Conservation (phyloP, 1,140 invertebrate genomes). For the Diachasma alloeum region DNA sequence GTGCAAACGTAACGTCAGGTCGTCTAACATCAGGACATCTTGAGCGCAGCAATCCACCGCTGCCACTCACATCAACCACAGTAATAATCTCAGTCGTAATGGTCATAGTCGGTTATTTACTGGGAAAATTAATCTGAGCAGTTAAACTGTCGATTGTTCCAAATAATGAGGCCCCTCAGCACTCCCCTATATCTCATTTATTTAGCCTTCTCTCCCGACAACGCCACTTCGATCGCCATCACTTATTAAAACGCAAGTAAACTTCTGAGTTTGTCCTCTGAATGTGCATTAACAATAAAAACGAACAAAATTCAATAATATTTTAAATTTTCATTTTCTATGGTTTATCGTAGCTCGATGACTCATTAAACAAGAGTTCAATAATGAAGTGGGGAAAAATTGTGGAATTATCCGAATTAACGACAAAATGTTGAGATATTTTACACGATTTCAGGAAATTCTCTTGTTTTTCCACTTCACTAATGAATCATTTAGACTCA, state of each 20-base stretch:
- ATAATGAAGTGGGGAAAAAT: too few species aligned
- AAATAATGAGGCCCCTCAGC: conserved; percentile 33
- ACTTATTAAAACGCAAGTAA: conserved; percentile 17
- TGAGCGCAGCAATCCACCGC: conserved; percentile 44
- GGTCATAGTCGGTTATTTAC: conserved; percentile 57
- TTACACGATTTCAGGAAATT: too few species aligned
- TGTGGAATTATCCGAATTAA: too few species aligned
- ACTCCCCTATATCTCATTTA: conserved; percentile 49
- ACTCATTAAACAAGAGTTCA: neutral
- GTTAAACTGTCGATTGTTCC: conserved; percentile 33
- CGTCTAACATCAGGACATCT: conserved; percentile 40
- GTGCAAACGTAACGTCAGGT: conserved; percentile 44
- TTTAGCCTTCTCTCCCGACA: conserved; percentile 47
- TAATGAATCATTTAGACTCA: neutral
- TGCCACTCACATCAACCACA: conserved; percentile 45
- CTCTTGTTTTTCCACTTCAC: neutral
- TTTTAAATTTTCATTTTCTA: conserved; percentile 18
- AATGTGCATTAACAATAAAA: neutral
- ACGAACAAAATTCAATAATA: conserved; percentile 16
- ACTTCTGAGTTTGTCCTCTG: conserved; percentile 18
- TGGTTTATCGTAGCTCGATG: neutral
- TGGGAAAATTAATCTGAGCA: conserved; percentile 63
- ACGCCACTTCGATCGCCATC: conserved; percentile 47
- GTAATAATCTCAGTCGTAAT: conserved; percentile 55
- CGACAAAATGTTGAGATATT: too few species aligned